Base-by-base conservation (phyloP, 2,113 vertebrate species). In the Ginglymostoma cirratum region DNA sequence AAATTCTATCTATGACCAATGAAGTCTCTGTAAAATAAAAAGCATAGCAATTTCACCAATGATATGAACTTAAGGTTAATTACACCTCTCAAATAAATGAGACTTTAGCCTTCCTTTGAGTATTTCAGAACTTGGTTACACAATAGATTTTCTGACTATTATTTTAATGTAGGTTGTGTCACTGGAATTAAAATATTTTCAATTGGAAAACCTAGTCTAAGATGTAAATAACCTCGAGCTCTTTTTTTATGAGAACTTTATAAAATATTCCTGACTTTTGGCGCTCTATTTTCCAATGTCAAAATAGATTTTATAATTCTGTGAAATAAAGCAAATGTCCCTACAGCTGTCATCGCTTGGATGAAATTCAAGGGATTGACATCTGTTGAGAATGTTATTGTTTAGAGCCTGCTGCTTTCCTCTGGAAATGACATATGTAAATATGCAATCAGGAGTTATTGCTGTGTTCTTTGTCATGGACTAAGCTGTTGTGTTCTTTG, bases 401-500 rank as follows among this genome's bases (percentile, higher is more conserved):
- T 69, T 93, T 21, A 21, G 65, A 38, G 10, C 66, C 34, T 67
- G n/a, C 27, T 94, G 92, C 14, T 94, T 94, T 94, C 92, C 61
- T 89, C n/a, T n/a, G 66, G 61, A 94, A 69, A 66, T 94, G n/a
- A 27, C 45, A 89, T 30, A 89, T 89, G 86, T 89, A 48, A 89
- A 89, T 89, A 23, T 27, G 8, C 48, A 55, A 27, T 27, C 38
- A 80, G 38, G 76, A 80, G n/a, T 80, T 80, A 38, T 80, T 80
- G n/a, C n/a, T 80, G 76, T 80, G 76, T 80, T 34, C 19, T 48
- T 45, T 86, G 83, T 24, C 21, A 17, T 86, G 83, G n/a, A 86
- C 52, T 89, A 89, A 89, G 48, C 48, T 89, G 8, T 89, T 89
- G 48, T 55, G 48, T 30, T 55, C 12, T 89, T 52, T 34, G 27